These are phyloP conservation scores for Anhinga rufa DNA, from an alignment of 2,113 vertebrate genomes.

Conservation along the genomic window DNA sequence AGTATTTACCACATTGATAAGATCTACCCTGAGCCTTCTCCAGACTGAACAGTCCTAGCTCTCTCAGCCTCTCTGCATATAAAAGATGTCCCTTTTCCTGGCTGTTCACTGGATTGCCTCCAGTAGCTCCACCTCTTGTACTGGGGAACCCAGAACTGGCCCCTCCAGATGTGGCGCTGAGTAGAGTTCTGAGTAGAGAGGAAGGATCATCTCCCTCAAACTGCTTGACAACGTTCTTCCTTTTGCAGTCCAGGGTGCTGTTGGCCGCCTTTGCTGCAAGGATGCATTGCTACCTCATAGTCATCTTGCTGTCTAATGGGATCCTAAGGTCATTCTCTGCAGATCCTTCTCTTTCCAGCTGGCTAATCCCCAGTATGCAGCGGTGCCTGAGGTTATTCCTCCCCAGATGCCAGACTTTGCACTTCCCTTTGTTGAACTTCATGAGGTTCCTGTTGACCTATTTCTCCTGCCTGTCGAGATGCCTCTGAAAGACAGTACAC, in stretches of 20 bases:
- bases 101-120: neutral
- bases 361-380: neutral
- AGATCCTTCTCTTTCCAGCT: neutral
- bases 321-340: neutral
- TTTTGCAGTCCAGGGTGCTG: neutral
- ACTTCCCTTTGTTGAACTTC: neutral
- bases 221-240: neutral
- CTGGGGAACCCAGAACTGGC: neutral
- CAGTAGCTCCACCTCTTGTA: neutral
- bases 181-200: neutral
- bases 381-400: neutral
- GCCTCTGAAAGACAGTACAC: neutral
- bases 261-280: neutral
- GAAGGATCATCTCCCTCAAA: neutral
- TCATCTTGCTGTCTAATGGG: neutral
- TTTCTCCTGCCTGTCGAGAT: neutral
- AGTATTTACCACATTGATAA: neutral
- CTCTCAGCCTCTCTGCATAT: neutral
- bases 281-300: neutral
- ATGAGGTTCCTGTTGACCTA: neutral
- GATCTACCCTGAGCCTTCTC: neutral
- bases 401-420: neutral
- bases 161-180: neutral
- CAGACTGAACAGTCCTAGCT: neutral
- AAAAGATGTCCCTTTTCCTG: neutral